Evolutionary conservation across 2,113 vertebrate species (phyloP).

Genomic region (Nyctibius bracteatus): DNA sequence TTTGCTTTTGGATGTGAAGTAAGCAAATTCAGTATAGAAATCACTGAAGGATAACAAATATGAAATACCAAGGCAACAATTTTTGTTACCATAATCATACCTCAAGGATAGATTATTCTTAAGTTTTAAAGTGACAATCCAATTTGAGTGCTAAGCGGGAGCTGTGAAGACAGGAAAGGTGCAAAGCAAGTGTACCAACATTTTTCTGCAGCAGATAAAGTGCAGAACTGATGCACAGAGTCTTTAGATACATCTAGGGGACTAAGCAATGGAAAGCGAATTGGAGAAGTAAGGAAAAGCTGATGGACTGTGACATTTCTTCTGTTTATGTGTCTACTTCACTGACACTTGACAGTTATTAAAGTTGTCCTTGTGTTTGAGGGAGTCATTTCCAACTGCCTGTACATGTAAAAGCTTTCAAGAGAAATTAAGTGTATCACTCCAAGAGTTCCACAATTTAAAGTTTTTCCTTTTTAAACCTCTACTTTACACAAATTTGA

Average conservation of each 20-base stretch:
- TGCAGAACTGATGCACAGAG: not conserved
- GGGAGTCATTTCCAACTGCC: conserved; percentile 44
- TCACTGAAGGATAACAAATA: not conserved
- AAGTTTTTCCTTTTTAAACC: conserved; percentile 32
- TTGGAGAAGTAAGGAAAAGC: conserved; percentile 19
- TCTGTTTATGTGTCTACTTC: conserved; percentile 31
- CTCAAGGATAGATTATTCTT: not conserved
- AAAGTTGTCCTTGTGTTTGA: conserved; percentile 45
- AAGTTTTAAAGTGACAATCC: not conserved
- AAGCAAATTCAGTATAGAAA: not conserved
- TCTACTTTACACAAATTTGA: conserved; percentile 1
- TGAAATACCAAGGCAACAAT: not conserved
- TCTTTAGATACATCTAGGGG: not conserved
- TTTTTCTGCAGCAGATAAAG: not conserved
- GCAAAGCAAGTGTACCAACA: not conserved
- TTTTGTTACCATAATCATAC: not conserved
- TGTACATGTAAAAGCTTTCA: conserved; percentile 49
- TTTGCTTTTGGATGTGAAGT: not conserved
- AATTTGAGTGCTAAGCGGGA: not conserved
- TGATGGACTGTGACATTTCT: conserved; percentile 48
- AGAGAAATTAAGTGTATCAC: not conserved
- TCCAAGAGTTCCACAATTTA: not conserved
- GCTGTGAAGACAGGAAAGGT: not conserved
- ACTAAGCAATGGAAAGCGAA: not conserved
- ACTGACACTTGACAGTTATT: conserved; percentile 37